These are phyloP conservation scores for Micrastur ruficollis DNA, from an alignment of 2,797 vertebrate species.

Conservation along the genomic window DNA sequence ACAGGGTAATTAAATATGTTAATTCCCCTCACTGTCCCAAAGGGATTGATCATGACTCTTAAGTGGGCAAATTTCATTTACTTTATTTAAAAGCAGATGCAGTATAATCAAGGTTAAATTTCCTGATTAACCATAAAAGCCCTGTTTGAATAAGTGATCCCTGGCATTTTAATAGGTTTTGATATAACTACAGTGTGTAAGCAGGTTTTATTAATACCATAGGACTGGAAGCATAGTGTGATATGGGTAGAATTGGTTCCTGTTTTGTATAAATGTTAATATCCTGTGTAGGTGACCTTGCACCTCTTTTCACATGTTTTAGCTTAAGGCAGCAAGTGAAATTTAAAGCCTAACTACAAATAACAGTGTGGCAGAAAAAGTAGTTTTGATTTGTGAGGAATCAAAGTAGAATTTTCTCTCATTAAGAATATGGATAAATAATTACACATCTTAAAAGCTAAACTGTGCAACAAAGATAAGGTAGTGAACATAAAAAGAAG, in stretches of 20 bases:
- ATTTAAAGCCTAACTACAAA: constrained; percentile 17
- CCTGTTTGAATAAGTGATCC: constrained; percentile 8
- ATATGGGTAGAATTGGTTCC: background rate
- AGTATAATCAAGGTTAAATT: constrained; percentile 22
- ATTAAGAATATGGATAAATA: background rate
- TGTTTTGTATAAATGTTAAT: background rate
- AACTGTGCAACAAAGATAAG: constrained; percentile 42
- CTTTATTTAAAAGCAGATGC: constrained; percentile 26
- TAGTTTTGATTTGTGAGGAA: background rate
- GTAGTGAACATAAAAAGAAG: background rate
- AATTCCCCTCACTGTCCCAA: background rate
- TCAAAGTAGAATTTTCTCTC: background rate
- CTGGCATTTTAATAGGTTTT: constrained; percentile 19
- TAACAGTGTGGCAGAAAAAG: background rate
- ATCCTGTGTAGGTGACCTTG: constrained; percentile 13
- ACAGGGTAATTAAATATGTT: constrained; percentile 7
- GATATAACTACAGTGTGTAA: background rate
- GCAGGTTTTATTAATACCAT: background rate
- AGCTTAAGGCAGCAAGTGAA: background rate
- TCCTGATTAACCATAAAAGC: constrained; percentile 19
- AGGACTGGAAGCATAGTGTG: background rate
- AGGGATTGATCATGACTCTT: constrained; percentile 34
- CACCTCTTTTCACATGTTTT: constrained; percentile 12
- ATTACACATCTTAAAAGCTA: constrained; percentile 11
- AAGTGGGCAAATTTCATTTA: constrained; percentile 24